These are phyloP conservation scores for Notodonta ziczac DNA, from an alignment of 2,888 invertebrate species.

Conservation along the genomic window DNA sequence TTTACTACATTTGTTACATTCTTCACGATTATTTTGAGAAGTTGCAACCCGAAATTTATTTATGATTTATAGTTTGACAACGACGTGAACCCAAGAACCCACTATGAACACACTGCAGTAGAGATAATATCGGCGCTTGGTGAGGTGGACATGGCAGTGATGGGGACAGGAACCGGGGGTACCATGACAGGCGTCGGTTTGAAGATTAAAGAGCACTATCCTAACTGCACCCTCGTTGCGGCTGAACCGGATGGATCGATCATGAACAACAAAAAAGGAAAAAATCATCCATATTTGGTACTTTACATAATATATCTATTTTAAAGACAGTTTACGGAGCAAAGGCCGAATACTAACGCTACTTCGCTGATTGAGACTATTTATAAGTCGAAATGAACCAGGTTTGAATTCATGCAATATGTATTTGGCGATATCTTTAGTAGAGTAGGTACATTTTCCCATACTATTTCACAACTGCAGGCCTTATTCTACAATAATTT, in stretches of 20 bases:
- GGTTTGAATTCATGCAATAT: too few relatives aligned
- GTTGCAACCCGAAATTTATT: too few relatives aligned
- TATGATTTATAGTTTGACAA: conserved; percentile 89
- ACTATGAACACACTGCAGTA: conserved; percentile 95
- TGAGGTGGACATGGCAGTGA: conserved; percentile 91
- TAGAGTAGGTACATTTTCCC: too few relatives aligned
- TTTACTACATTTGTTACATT: too few relatives aligned
- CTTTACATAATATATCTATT: conserved; percentile 8
- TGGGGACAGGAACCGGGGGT: conserved; percentile 96
- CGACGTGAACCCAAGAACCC: conserved; percentile 95
- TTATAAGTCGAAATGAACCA: too few relatives aligned
- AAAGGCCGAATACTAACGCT: too few relatives aligned
- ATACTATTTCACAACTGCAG: too few relatives aligned
- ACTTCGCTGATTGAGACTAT: too few relatives aligned
- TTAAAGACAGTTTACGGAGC: too few relatives aligned
- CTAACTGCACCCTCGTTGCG: conserved; percentile 90
- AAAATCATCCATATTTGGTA: conserved; percentile 45
- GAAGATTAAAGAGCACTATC: conserved; percentile 91
- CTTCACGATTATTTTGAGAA: too few relatives aligned
- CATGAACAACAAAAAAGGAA: conserved; percentile 39
- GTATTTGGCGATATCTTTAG: too few relatives aligned
- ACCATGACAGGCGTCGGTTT: conserved; percentile 94
- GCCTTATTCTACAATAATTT: too few relatives aligned
- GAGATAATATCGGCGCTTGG: conserved; percentile 90
- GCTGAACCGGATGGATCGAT: conserved; percentile 95